Percentiles rank a stretch among this genome's conserved stretches.
These are phyloP conservation scores for Coreius guichenoti DNA, from an alignment of 2,797 vertebrate species.

Conservation along the genomic window DNA sequence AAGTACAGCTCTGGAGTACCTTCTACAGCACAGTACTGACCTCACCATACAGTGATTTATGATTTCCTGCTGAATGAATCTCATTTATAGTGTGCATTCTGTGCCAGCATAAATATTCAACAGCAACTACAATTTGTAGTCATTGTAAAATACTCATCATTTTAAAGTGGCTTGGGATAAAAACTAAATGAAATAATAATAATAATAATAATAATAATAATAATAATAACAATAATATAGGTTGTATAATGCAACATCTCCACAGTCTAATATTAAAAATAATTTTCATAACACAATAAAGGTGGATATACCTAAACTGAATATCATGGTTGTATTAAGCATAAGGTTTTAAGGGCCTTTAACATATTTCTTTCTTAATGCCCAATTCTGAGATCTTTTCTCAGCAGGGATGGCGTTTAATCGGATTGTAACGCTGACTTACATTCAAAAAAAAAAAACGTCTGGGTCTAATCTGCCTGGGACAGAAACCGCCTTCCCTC, in stretches of 20 bases:
- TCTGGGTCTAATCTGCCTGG: slow-evolving; percentile 55
- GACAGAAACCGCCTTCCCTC: slow-evolving; percentile 34
- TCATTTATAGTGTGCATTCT: neutral
- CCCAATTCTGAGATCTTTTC: slow-evolving; percentile 40
- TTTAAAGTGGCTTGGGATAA: neutral
- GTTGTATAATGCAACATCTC: neutral
- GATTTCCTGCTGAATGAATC: neutral
- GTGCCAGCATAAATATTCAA: slow-evolving; percentile 13
- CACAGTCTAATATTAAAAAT: neutral
- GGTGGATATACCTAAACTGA: neutral
- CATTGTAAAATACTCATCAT: neutral
- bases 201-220: too few relatives aligned
- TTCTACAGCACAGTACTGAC: neutral
- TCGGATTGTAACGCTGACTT: slow-evolving; percentile 61
- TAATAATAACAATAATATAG: neutral
- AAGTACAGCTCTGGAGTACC: neutral
- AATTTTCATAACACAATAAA: neutral
- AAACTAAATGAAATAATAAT: neutral
- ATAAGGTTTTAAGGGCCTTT: neutral
- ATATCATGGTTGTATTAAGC: neutral
- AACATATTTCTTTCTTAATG: slow-evolving; percentile 28
- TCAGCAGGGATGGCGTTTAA: slow-evolving; percentile 46
- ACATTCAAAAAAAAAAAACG: slow-evolving; percentile 17
- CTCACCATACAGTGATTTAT: neutral
- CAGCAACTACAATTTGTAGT: neutral